A percentile compares a stretch with the other conserved stretches of the same genome.
Evolutionary conservation across 2,113 vertebrate species (phyloP).

Genomic region (Penelope pileata): DNA sequence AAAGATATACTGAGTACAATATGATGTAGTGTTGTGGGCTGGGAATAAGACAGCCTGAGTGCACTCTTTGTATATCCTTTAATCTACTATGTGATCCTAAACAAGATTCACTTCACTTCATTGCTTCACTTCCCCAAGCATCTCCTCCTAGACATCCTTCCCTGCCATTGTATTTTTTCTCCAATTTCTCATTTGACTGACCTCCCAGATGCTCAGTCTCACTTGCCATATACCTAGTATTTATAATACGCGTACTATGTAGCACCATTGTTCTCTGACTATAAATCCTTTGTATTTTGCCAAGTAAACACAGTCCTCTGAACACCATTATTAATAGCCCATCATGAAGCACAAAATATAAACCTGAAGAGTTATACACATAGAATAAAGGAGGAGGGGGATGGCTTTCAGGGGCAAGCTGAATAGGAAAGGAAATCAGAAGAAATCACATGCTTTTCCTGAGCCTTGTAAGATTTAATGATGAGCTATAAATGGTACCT

Average conservation of each 20-base stretch:
- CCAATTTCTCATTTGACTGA: neutral
- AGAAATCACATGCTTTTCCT: neutral
- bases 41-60: neutral
- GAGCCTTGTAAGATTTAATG: neutral
- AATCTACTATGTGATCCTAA: neutral
- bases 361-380: neutral
- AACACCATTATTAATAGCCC: neutral
- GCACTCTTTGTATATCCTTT: neutral
- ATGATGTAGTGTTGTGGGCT: neutral
- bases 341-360: neutral
- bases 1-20: neutral
- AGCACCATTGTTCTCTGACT: neutral
- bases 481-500: neutral
- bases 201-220: neutral
- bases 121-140: accelerated
- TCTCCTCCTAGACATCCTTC: neutral
- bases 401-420: neutral
- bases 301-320: neutral
- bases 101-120: no score
- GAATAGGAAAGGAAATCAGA: accelerated
- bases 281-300: neutral
- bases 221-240: neutral
- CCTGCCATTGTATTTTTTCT: neutral
- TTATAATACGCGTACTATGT: neutral
- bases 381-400: neutral